Base-by-base conservation (phyloP, 2,113 vertebrate species). In the Corvus moneduloides region DNA sequence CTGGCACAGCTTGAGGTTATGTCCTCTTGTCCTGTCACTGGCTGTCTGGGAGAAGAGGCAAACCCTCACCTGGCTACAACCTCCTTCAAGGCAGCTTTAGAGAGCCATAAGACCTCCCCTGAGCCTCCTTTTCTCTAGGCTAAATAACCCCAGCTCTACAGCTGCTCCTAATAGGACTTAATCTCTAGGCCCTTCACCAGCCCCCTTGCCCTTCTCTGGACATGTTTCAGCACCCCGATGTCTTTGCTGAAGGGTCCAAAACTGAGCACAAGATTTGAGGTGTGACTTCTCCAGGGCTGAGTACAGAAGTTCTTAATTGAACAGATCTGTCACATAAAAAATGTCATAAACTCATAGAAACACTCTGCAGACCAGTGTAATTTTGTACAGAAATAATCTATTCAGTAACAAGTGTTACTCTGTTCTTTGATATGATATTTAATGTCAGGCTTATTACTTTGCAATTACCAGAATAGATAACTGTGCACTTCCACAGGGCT, bases 211-310 rank as follows among this genome's bases (percentile, higher is more conserved):
- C 11, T 55, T 32, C n/a, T 48, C 78, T 69, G 48, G 9, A 19
- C 0, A 2, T 0, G 1, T 12, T 32, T 11, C 39, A 35, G 17
- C 26, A 32, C 17, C 12, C 55, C 63, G 49, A 5, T 41, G 12
- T 16, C 55, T 62, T 83, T 55, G 24, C 10, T 69, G 26, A 83
- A 41, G 12, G 14, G 30, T 6, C 4, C 26, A 76, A 43, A 76
- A 62, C 32, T 23, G 10, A 76, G 16, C 16, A 23, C 20, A 54
- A 28, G 17, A 32, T 48, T 62, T 18, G 26, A 48, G 12, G 15
- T 49, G 41, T 10, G 13, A 12, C 30, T 28, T 55, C 17, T 83
- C 7, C n/a, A 41, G 26, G 8, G 11, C 15, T 27, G 17, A 62
- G 21, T 41, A n/a, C 14, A 35, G 13, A 46, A 59, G 5, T 56